These are phyloP conservation scores for Cephus nigrinus DNA, from an alignment of 2,888 invertebrate species.

Conservation along the genomic window DNA sequence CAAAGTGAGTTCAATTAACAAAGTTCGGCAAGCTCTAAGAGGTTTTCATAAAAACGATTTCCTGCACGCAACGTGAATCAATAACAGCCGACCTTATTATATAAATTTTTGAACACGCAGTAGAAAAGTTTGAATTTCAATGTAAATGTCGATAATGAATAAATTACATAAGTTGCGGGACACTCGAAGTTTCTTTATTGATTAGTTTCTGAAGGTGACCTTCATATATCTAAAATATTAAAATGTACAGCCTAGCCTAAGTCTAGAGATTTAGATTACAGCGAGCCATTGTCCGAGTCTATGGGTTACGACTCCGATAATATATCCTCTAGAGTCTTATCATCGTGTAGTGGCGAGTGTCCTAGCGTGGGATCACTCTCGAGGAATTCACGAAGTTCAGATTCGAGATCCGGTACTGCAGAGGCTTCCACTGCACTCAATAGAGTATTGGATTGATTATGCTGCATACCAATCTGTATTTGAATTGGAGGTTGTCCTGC, in stretches of 20 bases:
- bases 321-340: slow-evolving; percentile 63
- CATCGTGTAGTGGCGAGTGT: slow-evolving; percentile 66
- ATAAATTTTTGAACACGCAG: too few species aligned
- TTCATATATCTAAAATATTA: background rate
- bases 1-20: too few species aligned
- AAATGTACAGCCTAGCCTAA: background rate
- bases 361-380: slow-evolving; percentile 75
- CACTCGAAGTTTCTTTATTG: too few species aligned
- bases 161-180: too few species aligned
- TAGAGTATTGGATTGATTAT: slow-evolving; percentile 47
- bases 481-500: slow-evolving; percentile 52
- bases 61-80: too few species aligned
- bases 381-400: slow-evolving; percentile 77
- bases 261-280: background rate
- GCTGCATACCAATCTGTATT: slow-evolving; percentile 53
- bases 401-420: slow-evolving; percentile 73
- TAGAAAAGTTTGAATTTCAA: too few species aligned
- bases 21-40: too few species aligned
- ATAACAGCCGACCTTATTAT: too few species aligned
- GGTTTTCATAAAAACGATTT: too few species aligned
- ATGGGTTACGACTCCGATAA: slow-evolving; percentile 57
- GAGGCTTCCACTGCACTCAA: slow-evolving; percentile 51
- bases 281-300: background rate
- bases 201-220: too few species aligned
- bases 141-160: too few species aligned